A percentile compares a stretch with the other conserved stretches of the same genome.
Evolutionary conservation across 2,888 invertebrate genomes (phyloP).

Genomic region (Mythimna pallens): DNA sequence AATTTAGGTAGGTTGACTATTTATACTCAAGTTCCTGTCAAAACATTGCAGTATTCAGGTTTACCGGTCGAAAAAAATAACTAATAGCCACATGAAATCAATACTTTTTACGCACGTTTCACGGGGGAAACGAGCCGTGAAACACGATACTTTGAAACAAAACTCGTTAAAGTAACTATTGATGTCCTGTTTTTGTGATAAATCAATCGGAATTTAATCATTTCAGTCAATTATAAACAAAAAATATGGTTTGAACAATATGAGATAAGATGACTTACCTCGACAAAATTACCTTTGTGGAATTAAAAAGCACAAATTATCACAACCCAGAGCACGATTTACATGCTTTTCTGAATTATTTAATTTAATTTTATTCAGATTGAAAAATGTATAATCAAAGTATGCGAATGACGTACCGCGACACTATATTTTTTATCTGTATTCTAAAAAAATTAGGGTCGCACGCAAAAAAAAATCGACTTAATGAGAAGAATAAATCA

Average conservation of each 20-base stretch:
- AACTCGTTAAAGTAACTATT: not conserved
- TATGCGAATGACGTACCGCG: conserved; percentile 46
- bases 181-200: conserved; percentile 25
- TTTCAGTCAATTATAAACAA: conserved; percentile 1
- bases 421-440: conserved; percentile 7
- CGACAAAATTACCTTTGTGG: conserved; percentile 10
- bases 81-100: conserved; percentile 30
- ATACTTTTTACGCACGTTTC: conserved; percentile 38
- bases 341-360: conserved; percentile 49
- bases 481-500: not conserved
- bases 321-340: conserved; percentile 37
- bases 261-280: conserved; percentile 44
- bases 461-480: not conserved
- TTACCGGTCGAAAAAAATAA: conserved; percentile 30
- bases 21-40: not conserved
- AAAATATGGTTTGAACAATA: too few relatives aligned
- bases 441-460: not conserved
- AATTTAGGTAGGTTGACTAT: not conserved
- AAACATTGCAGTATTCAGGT: conserved; percentile 3
- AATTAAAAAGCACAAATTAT: conserved; percentile 36
- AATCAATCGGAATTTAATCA: conserved; percentile 3
- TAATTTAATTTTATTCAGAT: conserved; percentile 22
- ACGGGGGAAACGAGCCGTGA: conserved; percentile 16
- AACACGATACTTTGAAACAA: conserved; percentile 12
- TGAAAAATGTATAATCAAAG: not conserved